Evolutionary conservation across 2,113 vertebrate species (phyloP), one percentile per base, ranked within the genome.

Genomic region (Suricata suricatta): DNA sequence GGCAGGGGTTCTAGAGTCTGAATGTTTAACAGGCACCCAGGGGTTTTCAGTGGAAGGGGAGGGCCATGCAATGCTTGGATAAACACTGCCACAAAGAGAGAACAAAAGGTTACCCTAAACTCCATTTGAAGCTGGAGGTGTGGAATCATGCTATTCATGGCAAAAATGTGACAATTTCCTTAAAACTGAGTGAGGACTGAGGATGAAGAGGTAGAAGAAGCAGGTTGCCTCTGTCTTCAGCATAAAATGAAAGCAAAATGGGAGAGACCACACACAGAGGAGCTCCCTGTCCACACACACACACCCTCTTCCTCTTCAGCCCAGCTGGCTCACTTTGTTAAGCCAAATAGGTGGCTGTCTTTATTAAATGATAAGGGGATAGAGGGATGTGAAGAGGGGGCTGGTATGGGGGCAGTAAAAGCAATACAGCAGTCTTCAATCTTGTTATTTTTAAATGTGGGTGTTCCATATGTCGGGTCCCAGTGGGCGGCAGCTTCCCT

Each of bases 391-490:
- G 83, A 95, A 89, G 86, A 84, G 60, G 87, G 54, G 76, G 41
- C 74, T 93, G 80, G 25, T 33, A 77, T 8, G 57, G 41, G 89
- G 86, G 33, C 76, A 76, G 76, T 76, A 16, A 94, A 96, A 95
- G 87, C 64, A 95, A 29, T 71, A 47, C 13, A 80, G 33, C 54
- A 33, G 29, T 82, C 87, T 81, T 86, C 64, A 41, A 3, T 97
- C 69, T 82, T 86, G 79, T 96, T 96, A 93, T 97, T 97, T 94
- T 95, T 68, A 90, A 87, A 79, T 84, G 92, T 95, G 89, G 82
- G 79, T 74, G 41, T 71, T 98, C 93, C 88, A 33, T 89, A 68
- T 89, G 81, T 92, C 38, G 74, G 41, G 52, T 93, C 21, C 74
- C 41, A 57, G 72, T 31, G 44, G 76, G 41, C 29, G 27, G 77